Evolutionary conservation across 2,113 vertebrate genomes (phyloP).

Genomic region (Antidorcas marsupialis): DNA sequence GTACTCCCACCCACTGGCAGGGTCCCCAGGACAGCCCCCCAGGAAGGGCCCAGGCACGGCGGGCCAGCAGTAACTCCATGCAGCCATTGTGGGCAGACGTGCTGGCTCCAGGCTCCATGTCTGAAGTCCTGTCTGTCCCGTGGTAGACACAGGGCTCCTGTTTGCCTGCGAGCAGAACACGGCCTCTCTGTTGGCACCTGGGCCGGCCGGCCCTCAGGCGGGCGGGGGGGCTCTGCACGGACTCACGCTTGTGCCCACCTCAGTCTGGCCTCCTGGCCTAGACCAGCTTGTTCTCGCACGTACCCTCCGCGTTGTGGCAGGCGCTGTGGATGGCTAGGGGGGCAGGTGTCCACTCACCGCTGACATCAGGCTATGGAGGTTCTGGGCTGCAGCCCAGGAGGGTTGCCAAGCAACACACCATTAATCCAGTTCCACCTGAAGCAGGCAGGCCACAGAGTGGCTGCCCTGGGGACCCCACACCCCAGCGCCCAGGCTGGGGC

Average conservation of each 20-base stretch:
- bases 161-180: not conserved
- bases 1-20: not conserved
- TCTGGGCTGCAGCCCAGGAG: not conserved
- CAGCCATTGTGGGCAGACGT: not conserved
- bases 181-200: constrained; percentile 27
- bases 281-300: not conserved
- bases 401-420: not conserved
- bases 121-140: not conserved
- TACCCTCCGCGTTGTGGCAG: not conserved
- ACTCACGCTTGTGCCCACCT: not conserved
- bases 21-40: not conserved
- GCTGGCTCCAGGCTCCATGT: constrained; percentile 14
- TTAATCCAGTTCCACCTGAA: not conserved
- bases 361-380: not conserved
- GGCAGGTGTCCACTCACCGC: not conserved
- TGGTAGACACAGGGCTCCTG: constrained; percentile 15
- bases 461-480: not conserved
- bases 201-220: not conserved
- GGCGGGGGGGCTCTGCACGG: not conserved
- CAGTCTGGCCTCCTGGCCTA: not conserved
- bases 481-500: fast-evolving
- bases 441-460: not conserved
- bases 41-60: not conserved
- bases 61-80: not conserved
- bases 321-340: not conserved